Conservation (phyloP, 92 coral and sea anemone species). For the Phenganax stokvisi region DNA sequence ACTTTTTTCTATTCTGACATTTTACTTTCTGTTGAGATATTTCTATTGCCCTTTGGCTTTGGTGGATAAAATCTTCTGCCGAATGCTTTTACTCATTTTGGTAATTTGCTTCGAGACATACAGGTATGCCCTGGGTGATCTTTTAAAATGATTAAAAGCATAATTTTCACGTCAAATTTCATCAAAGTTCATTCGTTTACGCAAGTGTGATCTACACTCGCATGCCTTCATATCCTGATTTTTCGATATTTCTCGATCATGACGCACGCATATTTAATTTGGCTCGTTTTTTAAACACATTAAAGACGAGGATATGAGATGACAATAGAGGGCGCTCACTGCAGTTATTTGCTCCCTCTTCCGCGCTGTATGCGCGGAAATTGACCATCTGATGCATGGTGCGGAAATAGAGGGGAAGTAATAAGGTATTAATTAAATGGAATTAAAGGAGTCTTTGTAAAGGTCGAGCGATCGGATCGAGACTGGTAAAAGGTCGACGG, state of each 20-base stretch:
- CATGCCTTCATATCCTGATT: background rate
- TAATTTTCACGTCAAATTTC: conserved; percentile 2
- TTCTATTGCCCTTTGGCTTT: background rate
- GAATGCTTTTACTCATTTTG: background rate
- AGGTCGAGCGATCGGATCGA: too few relatives aligned
- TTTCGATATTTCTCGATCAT: background rate
- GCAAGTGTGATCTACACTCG: background rate
- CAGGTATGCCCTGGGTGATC: background rate
- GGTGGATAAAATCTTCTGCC: background rate
- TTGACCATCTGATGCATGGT: too few relatives aligned
- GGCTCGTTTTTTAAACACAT: background rate
- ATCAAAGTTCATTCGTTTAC: conserved; percentile 5
- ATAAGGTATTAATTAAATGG: too few relatives aligned
- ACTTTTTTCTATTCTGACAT: background rate
- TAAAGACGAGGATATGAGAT: too few relatives aligned
- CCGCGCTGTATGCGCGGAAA: too few relatives aligned
- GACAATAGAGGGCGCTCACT: too few relatives aligned
- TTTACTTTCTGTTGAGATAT: background rate
- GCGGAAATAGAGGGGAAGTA: too few relatives aligned
- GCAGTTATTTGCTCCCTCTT: too few relatives aligned
- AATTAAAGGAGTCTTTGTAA: too few relatives aligned
- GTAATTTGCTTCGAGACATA: background rate
- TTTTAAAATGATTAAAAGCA: background rate
- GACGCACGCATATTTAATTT: conserved; percentile 11
- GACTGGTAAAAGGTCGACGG: too few relatives aligned